Evolutionary conservation across 2,888 invertebrate species (phyloP).

Genomic region (Caenorhabditis sp.): DNA sequence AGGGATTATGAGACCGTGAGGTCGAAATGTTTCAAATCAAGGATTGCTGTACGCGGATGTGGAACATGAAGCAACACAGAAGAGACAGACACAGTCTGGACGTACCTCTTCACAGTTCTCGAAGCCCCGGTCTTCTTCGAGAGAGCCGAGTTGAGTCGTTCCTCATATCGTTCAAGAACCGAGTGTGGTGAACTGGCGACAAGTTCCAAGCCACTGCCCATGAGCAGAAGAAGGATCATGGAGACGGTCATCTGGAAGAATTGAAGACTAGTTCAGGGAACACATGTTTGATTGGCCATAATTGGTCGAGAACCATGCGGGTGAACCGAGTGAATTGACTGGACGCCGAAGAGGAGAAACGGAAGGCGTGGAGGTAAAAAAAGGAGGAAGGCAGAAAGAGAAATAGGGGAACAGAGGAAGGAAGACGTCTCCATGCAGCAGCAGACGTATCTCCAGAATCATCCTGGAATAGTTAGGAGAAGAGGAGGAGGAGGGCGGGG

Average conservation of each 20-base stretch:
- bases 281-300: conserved; percentile 2
- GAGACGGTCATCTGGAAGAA: conserved; percentile 44
- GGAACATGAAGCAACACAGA: conserved; percentile 2
- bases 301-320: conserved; percentile 4
- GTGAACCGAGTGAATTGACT: background rate
- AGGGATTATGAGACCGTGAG: conserved; percentile 16
- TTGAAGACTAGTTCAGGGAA: conserved; percentile 18
- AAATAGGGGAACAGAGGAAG: conserved; percentile 4
- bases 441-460: conserved; percentile 18
- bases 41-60: conserved; percentile 12
- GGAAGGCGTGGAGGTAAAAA: conserved; percentile 12
- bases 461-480: conserved; percentile 27
- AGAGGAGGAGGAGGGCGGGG: conserved; percentile 24
- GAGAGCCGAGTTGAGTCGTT: conserved; percentile 57
- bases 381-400: background rate
- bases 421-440: background rate
- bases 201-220: conserved; percentile 3
- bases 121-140: conserved; percentile 34
- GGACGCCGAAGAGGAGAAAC: conserved; percentile 5
- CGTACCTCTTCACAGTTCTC: conserved; percentile 53
- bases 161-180: conserved; percentile 52
- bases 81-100: too few relatives aligned
- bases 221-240: conserved; percentile 53
- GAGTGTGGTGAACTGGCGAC: conserved; percentile 25
- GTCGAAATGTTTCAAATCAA: conserved; percentile 29